These are phyloP conservation scores for Scolopax mira DNA, from an alignment of 2,113 vertebrate species.

Conservation along the genomic window DNA sequence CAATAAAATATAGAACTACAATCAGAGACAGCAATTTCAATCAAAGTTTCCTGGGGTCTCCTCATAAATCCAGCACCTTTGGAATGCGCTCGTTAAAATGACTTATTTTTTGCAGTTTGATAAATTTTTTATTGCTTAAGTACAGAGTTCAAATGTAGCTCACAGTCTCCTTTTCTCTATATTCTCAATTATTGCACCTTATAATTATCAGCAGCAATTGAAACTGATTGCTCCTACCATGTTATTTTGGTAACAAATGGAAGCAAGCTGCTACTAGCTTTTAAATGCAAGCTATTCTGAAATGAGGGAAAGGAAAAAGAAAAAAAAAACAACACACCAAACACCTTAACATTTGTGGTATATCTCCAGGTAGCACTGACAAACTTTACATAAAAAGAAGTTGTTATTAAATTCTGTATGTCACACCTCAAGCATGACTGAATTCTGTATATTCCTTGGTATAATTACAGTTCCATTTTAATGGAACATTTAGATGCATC, in stretches of 20 bases:
- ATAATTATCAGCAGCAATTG: conserved; percentile 66
- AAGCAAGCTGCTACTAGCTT: conserved; percentile 50
- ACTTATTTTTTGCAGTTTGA: conserved; percentile 66
- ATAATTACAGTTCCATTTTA: background rate
- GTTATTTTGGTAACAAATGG: conserved; percentile 62
- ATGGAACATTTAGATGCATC: background rate
- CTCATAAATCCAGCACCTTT: conserved; percentile 73
- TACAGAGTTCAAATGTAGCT: conserved; percentile 65
- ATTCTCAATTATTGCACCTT: conserved; percentile 55
- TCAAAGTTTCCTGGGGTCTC: conserved; percentile 67
- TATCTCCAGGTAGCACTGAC: background rate
- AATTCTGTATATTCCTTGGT: background rate
- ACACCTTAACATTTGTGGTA: background rate
- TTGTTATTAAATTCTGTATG: background rate
- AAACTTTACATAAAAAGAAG: background rate
- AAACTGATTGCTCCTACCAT: conserved; percentile 24
- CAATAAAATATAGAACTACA: conserved; percentile 67
- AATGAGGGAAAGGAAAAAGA: background rate
- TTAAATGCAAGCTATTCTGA: background rate
- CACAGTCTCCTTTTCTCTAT: conserved; percentile 34
- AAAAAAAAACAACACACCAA: background rate
- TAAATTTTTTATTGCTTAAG: conserved; percentile 71
- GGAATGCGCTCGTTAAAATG: conserved; percentile 74
- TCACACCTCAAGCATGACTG: background rate
- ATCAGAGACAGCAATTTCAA: conserved; percentile 70